These are phyloP conservation scores for Platyscapa corneri DNA, from an alignment of 1,140 invertebrate species.

Conservation along the genomic window DNA sequence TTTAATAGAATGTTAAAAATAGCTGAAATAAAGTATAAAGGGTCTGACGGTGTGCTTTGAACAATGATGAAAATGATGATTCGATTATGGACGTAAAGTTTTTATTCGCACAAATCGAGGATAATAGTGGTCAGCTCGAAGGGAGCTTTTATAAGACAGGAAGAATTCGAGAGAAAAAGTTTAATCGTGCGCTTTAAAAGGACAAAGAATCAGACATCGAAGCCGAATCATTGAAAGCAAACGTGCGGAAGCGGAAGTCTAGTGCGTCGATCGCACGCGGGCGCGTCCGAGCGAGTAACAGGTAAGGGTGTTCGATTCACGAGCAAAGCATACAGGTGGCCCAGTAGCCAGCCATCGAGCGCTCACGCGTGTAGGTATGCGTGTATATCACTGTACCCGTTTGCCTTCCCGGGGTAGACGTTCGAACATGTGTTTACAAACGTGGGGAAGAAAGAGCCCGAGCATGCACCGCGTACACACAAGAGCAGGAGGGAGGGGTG, in stretches of 20 bases:
- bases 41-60: too few species aligned
- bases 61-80: too few species aligned
- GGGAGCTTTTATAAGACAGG: background rate
- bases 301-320: constrained; percentile 71
- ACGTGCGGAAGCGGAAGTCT: constrained; percentile 52
- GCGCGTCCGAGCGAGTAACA: constrained; percentile 67
- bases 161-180: background rate
- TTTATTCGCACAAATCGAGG: background rate
- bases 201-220: background rate
- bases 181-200: background rate
- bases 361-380: constrained; percentile 51
- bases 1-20: too few species aligned
- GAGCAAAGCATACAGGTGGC: constrained; percentile 74
- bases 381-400: background rate
- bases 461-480: background rate
- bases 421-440: constrained; percentile 61
- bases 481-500: background rate
- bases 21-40: too few species aligned
- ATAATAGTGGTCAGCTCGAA: too few species aligned
- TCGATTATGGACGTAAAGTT: background rate
- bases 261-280: constrained; percentile 18
- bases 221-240: constrained; percentile 27
- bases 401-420: background rate
- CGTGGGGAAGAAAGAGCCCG: constrained; percentile 53
- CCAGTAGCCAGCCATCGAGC: constrained; percentile 58